Evolutionary conservation across 2,113 vertebrate species (phyloP), one percentile per base, ranked within the genome.

Genomic region (Hippocampus zosterae): DNA sequence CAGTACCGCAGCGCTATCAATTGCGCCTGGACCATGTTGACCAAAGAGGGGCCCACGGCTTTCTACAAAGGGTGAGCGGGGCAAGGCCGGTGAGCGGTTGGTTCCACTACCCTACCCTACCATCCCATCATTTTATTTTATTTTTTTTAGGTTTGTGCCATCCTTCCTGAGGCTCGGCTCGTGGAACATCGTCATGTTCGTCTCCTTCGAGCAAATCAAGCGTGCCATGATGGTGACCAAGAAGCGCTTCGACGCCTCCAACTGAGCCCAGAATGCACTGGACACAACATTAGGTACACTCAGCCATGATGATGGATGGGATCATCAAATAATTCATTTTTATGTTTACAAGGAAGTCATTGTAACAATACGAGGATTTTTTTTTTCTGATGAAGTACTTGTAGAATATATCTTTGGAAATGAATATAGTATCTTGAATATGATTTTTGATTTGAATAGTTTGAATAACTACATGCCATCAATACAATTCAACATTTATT

Each of bases 61-160:
- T 95, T 95, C 78, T 94, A 95, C 89, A 96, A 96, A 87, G 94
- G 94, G 94, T 95, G 57, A 73, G 44, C 3, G 13, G 2, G n/a
- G 23, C n/a, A 27, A 57, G 4, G 12, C 25, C 8, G 1, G 18
- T 18, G 5, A 50, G 15, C 46, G 33, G 33, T 37, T 37, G 5
- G 33, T 37, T 37, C 33, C 16, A 19, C 46, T 50, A 50, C 46
- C 6, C 57, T 9, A 50, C 46, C 6, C 57, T 9, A 27, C 25
- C 23, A 21, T 67, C 65, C 15, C 15, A 13, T 16, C 1, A 25
- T 3, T n/a, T 37, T n/a, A 25, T 13, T 62, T 55, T 27, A 46
- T 33, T 33, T 61, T 40, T 40, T 40, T 23, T 41, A 93, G 92
- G 29, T 93, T 93, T 56, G 85, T 93, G 16, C 92, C 92, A 0